A percentile compares a stretch with the other conserved stretches of the same genome.
These are phyloP conservation scores for Dufourea novaeangliae DNA, from an alignment of 1,140 invertebrate genomes.

Conservation along the genomic window DNA sequence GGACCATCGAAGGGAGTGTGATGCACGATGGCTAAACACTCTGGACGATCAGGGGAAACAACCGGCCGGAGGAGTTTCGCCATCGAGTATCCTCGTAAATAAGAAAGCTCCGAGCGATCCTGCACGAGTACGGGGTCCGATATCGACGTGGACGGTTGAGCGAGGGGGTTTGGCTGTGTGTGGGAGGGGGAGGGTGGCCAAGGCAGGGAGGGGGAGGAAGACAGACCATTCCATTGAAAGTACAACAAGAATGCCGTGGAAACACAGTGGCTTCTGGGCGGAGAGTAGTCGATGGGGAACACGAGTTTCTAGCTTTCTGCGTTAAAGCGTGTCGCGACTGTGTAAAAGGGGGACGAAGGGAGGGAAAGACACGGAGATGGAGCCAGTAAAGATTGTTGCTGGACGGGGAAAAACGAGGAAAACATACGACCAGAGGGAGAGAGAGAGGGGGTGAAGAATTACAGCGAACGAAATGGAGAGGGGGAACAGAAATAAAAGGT, in stretches of 20 bases:
- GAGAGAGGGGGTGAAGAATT: conserved; percentile 1
- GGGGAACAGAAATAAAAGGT: background rate
- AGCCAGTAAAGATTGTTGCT: background rate
- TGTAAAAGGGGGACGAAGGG: too few relatives aligned
- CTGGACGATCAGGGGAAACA: background rate
- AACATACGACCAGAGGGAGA: background rate
- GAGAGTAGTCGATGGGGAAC: conserved; percentile 18
- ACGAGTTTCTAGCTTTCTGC: conserved; percentile 23
- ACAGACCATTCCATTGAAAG: conserved; percentile 21
- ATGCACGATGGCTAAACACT: background rate
- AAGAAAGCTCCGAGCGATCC: background rate
- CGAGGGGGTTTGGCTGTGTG: background rate
- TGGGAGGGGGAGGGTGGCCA: background rate
- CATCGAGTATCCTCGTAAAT: conserved; percentile 9
- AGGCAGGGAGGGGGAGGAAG: background rate
- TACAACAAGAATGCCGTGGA: background rate
- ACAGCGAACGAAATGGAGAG: background rate
- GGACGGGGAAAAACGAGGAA: background rate
- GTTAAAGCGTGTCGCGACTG: conserved; percentile 16
- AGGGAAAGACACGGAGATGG: too few relatives aligned
- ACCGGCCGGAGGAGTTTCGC: background rate
- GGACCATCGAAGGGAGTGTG: background rate
- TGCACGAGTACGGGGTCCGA: too few relatives aligned
- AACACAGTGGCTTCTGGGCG: conserved; percentile 15
- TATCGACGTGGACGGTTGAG: background rate